A percentile compares a stretch with the other conserved stretches of the same genome.
phyloP scores from a whole-genome alignment of 2,888 invertebrate genomes.

The Tortrix viridana region DNA sequence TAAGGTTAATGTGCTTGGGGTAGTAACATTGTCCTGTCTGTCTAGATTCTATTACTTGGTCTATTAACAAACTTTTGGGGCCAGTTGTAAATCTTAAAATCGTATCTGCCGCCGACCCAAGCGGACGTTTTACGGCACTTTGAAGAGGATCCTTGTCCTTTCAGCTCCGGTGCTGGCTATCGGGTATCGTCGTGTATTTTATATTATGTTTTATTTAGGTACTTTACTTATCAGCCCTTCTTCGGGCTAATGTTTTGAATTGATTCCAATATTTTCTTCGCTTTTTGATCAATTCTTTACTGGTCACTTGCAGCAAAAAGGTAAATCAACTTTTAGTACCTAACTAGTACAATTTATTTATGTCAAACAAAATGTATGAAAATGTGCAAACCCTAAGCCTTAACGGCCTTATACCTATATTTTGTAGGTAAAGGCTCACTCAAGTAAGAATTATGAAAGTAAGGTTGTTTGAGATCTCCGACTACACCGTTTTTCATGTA shows the following conservation, averaged over 20 bases:
- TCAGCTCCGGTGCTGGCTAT: conserved; percentile 42
- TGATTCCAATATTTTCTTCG: conserved; percentile 7
- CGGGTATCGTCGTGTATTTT: conserved; percentile 36
- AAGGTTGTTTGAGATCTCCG: too few relatives aligned
- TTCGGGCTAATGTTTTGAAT: conserved; percentile 8
- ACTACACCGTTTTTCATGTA: background rate
- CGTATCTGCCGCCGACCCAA: conserved; percentile 51
- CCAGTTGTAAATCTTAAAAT: conserved; percentile 60
- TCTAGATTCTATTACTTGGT: conserved; percentile 13
- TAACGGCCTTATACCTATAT: too few relatives aligned
- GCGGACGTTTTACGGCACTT: conserved; percentile 57
- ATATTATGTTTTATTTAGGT: conserved; percentile 38
- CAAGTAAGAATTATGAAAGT: too few relatives aligned
- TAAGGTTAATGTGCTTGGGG: background rate
- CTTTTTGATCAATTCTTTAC: background rate
- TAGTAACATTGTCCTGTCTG: background rate
- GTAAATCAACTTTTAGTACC: too few relatives aligned
- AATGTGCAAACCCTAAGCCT: too few relatives aligned
- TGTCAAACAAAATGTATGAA: too few relatives aligned
- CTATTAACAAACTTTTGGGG: conserved; percentile 52
- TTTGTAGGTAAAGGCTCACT: too few relatives aligned
- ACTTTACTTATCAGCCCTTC: conserved; percentile 28
- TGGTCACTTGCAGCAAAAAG: background rate
- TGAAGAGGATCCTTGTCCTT: conserved; percentile 50
- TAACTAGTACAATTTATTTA: too few relatives aligned